Conservation (phyloP, 2,888 invertebrate genomes). For the Ptilodon capucinus region DNA sequence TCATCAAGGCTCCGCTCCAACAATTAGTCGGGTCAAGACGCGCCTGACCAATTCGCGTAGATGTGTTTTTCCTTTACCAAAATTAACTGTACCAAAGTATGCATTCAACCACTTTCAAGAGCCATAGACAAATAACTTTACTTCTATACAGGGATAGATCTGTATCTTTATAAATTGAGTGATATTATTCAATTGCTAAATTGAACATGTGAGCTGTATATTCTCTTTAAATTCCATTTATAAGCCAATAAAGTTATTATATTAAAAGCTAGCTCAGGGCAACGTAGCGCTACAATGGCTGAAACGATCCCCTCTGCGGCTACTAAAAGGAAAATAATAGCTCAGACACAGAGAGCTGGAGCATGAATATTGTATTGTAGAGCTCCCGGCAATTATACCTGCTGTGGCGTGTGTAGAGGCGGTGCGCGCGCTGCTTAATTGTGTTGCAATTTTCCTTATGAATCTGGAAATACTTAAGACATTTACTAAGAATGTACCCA, state of each 20-base stretch:
- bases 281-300: not conserved
- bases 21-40: too few species aligned
- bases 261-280: not conserved
- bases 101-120: too few species aligned
- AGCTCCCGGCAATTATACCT: not conserved
- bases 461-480: not conserved
- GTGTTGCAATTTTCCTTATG: not conserved
- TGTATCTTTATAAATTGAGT: too few species aligned
- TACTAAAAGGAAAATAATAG: not conserved
- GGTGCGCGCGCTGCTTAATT: not conserved
- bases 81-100: too few species aligned
- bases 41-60: too few species aligned
- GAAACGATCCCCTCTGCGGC: not conserved
- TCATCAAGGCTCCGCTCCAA: too few species aligned
- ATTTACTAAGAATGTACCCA: too few species aligned
- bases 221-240: not conserved
- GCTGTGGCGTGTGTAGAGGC: not conserved
- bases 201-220: not conserved
- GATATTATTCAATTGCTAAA: too few species aligned
- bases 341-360: not conserved
- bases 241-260: not conserved
- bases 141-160: too few species aligned
- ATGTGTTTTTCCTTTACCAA: too few species aligned
- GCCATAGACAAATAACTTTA: too few species aligned
- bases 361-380: not conserved